Evolutionary conservation across 1,140 invertebrate species (phyloP), one percentile per base, ranked within the genome.

Genomic region (Lepidurus arcticus): DNA sequence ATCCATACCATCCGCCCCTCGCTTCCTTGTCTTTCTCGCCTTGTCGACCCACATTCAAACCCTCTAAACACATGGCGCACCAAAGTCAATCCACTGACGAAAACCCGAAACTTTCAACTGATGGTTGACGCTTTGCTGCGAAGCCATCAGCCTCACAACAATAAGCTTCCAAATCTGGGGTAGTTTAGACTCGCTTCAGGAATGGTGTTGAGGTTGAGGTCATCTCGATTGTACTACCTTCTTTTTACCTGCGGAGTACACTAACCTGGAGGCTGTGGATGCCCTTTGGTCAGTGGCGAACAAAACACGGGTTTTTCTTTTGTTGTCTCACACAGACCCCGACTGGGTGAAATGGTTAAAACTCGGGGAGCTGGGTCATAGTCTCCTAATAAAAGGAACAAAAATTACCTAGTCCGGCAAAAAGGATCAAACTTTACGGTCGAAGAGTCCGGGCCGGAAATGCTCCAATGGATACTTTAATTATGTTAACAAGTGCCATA

Each of bases 251-350:
- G 16, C 34, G 34, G 34, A 34, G 34, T 34, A 34, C 53, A 65
- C 53, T 65, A 65, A 65, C 53, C 53, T 65, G 53, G 53, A 65
- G 53, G 53, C 53, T 13, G 53, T n/a, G 53, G 53, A 65, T 65
- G 53, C 53, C 53, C 53, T 65, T 65, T 65, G 53, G 53, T 65
- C 53, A 65, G 53, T 16, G 53, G 53, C 3, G 53, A 65, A 65
- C 53, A 65, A 65, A 65, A 65, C 53, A 65, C 9, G 53, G 53
- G 53, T 21, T 65, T 65, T 65, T 65, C 53, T 65, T 65, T 65
- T 65, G 53, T 65, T 65, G 53, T 16, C 53, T 65, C 16, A 65
- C 21, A 16, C 9, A 65, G 53, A 65, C 53, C 53, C 53, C 53
- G 7, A 65, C 53, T 65, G 53, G 16, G 53, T 65, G 53, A 65